Percentiles rank a stretch among this genome's conserved stretches.
Conservation (phyloP, 2,888 invertebrate species). For the Desoria tigrina region DNA sequence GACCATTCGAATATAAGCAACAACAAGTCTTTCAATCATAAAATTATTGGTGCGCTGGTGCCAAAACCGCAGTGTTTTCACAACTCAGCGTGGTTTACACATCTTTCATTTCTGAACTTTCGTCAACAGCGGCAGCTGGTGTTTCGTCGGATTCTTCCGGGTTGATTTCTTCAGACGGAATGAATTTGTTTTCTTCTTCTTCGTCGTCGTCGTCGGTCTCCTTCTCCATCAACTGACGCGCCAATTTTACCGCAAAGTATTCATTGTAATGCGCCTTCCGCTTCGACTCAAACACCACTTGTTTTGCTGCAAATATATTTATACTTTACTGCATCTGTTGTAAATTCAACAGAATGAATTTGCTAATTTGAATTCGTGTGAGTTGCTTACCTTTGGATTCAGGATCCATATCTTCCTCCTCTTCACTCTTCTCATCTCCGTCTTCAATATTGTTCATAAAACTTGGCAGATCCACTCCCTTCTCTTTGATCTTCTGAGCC, state of each 20-base stretch:
- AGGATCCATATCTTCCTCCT: slow-evolving; percentile 28
- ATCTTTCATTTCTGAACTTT: no score
- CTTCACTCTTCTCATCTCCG: slow-evolving; percentile 32
- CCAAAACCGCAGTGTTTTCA: no score
- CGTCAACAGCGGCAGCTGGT: no score
- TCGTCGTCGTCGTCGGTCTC: slow-evolving; percentile 63
- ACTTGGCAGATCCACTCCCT: slow-evolving; percentile 2
- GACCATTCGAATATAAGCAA: no score
- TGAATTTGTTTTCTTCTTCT: slow-evolving; percentile 16
- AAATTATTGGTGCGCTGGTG: no score
- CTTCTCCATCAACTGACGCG: slow-evolving; percentile 84
- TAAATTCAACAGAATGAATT: background rate
- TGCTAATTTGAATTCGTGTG: no score
- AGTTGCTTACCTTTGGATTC: background rate
- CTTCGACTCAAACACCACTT: slow-evolving; percentile 84
- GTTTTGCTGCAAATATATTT: no score
- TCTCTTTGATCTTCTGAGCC: slow-evolving; percentile 12
- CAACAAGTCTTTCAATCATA: no score
- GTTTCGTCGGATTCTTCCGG: no score
- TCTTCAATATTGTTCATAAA: slow-evolving; percentile 7
- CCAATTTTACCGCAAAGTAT: slow-evolving; percentile 89
- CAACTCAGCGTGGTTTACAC: no score
- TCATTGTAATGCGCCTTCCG: slow-evolving; percentile 97
- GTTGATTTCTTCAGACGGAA: slow-evolving; percentile 14
- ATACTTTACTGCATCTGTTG: background rate